Percentiles rank a stretch among this genome's conserved stretches.
phyloP scores from a whole-genome alignment of 2,888 invertebrate genomes.

The Chymomyza procnemis region DNA sequence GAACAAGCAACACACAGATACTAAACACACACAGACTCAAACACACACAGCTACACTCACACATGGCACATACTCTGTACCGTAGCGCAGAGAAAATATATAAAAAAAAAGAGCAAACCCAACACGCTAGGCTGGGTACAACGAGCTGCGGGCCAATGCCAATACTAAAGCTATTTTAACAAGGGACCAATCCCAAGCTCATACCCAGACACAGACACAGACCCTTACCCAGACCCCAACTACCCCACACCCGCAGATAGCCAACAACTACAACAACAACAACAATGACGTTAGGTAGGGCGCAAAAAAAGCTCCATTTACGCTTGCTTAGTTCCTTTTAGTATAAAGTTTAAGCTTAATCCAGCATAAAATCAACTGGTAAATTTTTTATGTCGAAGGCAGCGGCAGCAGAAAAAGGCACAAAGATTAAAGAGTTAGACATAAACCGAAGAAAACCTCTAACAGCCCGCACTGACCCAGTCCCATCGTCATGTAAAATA shows the following conservation, averaged over 20 bases:
- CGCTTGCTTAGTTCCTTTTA: conserved; percentile 75
- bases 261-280: conserved; percentile 28
- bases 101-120: conserved; percentile 41
- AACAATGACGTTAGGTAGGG: conserved; percentile 7
- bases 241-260: conserved; percentile 21
- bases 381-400: conserved; percentile 66
- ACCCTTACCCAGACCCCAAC: conserved; percentile 23
- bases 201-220: too few relatives aligned
- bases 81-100: neutral
- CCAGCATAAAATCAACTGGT: conserved; percentile 74
- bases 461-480: neutral
- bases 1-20: conserved; percentile 13
- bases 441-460: conserved; percentile 19
- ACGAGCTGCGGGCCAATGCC: conserved; percentile 32
- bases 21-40: conserved; percentile 21
- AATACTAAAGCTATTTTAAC: conserved; percentile 67
- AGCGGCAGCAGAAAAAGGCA: conserved; percentile 34
- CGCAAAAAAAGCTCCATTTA: conserved; percentile 51
- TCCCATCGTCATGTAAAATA: conserved; percentile 21
- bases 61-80: conserved; percentile 9
- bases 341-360: conserved; percentile 74
- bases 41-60: conserved; percentile 7
- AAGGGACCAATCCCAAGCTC: conserved; percentile 54
- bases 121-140: conserved; percentile 30
- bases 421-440: conserved; percentile 70